phyloP scores from a whole-genome alignment of 2,797 vertebrate genomes.

The Centroberyx gerrardi region DNA sequence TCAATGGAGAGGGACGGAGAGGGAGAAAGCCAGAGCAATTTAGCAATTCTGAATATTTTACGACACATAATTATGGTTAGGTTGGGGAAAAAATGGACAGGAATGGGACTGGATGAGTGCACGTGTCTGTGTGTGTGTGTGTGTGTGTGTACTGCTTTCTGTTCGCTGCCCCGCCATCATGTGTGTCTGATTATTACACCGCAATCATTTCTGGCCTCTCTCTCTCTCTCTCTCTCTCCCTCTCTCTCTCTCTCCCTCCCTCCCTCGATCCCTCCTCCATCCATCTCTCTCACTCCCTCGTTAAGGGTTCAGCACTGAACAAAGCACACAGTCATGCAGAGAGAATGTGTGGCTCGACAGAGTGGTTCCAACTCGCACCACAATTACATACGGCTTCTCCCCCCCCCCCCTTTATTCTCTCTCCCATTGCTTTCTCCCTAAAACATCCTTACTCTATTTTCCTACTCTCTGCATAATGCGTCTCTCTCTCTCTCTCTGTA shows the following conservation, averaged over 20 bases:
- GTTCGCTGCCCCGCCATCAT: constrained; percentile 66
- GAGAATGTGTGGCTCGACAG: constrained; percentile 76
- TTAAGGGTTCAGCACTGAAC: constrained; percentile 70
- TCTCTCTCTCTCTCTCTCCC: neutral
- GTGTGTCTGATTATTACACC: constrained; percentile 82
- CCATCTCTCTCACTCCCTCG: constrained; percentile 72
- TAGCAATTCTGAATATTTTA: constrained; percentile 85
- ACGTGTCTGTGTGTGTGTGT: constrained; percentile 11
- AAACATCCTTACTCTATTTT: constrained; percentile 62
- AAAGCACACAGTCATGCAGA: constrained; percentile 83
- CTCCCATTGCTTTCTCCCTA: constrained; percentile 38
- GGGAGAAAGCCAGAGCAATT: constrained; percentile 79
- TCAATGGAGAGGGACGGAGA: constrained; percentile 76
- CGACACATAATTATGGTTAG: constrained; percentile 83
- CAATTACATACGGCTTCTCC: constrained; percentile 76
- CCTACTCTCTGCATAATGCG: constrained; percentile 64
- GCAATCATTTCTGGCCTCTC: constrained; percentile 75
- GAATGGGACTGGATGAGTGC: constrained; percentile 63
- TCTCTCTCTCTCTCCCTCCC: constrained; percentile 40
- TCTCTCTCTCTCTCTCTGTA: constrained; percentile 48
- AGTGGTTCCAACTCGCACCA: constrained; percentile 71
- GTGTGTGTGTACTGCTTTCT: constrained; percentile 44
- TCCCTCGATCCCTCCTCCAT: constrained; percentile 61
- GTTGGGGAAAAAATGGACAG: constrained; percentile 61
- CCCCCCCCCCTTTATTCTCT: constrained; percentile 53